Base-by-base conservation (phyloP, 2,797 vertebrate genomes). In the Alexandromys oeconomus region DNA sequence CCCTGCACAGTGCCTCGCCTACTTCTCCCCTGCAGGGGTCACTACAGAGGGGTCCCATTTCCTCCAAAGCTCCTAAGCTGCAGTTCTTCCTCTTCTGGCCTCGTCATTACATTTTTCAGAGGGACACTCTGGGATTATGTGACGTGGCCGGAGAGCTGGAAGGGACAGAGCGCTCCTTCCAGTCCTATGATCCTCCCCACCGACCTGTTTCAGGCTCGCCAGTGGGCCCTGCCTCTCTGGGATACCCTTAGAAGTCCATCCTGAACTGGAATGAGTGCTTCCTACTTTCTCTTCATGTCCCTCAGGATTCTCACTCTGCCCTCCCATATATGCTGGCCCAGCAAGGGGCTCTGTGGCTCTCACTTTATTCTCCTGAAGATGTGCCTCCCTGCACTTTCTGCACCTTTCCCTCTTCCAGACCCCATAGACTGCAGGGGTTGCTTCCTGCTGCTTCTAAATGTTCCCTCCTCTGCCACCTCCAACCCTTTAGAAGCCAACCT, bases 141-240 rank as follows among this genome's bases (percentile, higher is more conserved):
- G 87, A 78, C 4, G 5, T 0, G 27, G 73, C 78, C 15, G 29
- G 14, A 80, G 57, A 74, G 77, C 25, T 3, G 15, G 37, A 65
- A 31, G 76, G 63, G 73, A 11, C 54, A 8, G 46, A 5, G 17
- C 0, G 1, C 65, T 40, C 12, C 12, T 2, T 54, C 48, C 2
- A 0, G 0, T 3, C 17, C 31, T 1, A 29, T 0, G 25, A 4
- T 43, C 61, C 77, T 37, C 21, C 3, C 21, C 51, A 13, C 37
- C 63, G 3, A 1, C 77, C 61, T 5, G 37, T 71, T 40, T 76
- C 25, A 51, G 51, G 34, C 21, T 14, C 37, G 59, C 57, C 40
- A 29, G 5, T 4, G 0, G 1, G 23, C n/a, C 65, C 86, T 10
- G 12, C 65, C 63, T 88, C 12, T 85, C 59, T 51, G 34, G 54